Percentiles rank a stretch among this genome's conserved stretches.
Evolutionary conservation across 2,888 invertebrate genomes (phyloP).

Genomic region (Clunio marinus): DNA sequence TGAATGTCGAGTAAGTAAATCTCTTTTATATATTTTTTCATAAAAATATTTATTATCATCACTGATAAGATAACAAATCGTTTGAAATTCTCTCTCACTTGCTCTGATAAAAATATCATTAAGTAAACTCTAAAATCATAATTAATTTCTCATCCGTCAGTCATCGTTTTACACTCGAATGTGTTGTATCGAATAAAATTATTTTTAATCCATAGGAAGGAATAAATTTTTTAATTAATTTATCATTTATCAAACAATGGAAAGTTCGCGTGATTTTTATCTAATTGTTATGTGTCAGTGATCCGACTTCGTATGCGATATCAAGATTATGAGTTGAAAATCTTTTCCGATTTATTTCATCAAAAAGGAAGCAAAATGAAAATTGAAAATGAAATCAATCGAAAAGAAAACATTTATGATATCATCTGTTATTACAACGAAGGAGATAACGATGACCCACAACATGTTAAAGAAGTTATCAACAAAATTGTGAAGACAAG

Average conservation of each 20-base stretch:
- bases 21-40: neutral
- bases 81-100: neutral
- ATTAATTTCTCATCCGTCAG: slow-evolving; percentile 18
- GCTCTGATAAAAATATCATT: neutral
- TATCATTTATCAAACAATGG: slow-evolving; percentile 1
- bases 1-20: neutral
- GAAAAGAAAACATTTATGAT: slow-evolving; percentile 25
- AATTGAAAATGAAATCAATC: neutral
- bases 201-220: neutral
- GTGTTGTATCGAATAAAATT: neutral
- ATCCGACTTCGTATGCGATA: neutral
- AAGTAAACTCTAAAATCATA: neutral
- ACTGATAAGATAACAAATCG: slow-evolving; percentile 12
- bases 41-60: neutral
- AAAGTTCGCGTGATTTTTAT: neutral
- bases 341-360: neutral
- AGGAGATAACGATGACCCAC: neutral
- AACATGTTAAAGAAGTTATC: slow-evolving; percentile 29
- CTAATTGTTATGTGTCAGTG: neutral
- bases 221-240: neutral
- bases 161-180: neutral
- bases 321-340: neutral
- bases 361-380: neutral
- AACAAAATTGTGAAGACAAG: slow-evolving; percentile 5
- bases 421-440: slow-evolving; percentile 37